phyloP scores from a whole-genome alignment of 2,113 vertebrate genomes.

The Phylloscopus whistleri region DNA sequence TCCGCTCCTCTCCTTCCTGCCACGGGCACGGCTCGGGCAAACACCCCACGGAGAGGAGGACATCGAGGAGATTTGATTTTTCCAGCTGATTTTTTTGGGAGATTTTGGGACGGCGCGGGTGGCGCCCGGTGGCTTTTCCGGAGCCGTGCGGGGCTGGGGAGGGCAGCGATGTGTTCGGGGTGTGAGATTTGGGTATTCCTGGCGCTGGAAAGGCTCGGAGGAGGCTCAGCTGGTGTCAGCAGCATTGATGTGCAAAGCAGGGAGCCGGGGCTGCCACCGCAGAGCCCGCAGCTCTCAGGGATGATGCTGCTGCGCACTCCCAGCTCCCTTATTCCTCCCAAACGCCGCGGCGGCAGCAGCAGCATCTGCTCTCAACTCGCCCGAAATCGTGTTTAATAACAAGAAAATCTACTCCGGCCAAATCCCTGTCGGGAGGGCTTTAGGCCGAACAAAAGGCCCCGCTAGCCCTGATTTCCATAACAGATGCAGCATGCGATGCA shows the following conservation, averaged over 20 bases:
- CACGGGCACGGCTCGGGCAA: not conserved
- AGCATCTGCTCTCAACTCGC: conserved; percentile 81
- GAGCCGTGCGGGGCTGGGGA: not conserved
- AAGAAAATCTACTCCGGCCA: conserved; percentile 75
- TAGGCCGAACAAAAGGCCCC: conserved; percentile 72
- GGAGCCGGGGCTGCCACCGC: conserved; percentile 38
- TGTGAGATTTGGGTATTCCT: no score
- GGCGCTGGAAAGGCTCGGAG: not conserved
- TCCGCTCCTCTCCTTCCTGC: rapidly evolving
- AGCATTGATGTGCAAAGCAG: conserved; percentile 79
- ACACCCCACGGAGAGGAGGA: no score
- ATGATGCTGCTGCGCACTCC: conserved; percentile 42
- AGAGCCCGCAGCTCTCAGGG: conserved; percentile 52
- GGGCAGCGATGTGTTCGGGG: not conserved
- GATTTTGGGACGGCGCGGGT: not conserved
- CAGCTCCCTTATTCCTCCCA: conserved; percentile 70
- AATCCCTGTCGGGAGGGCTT: conserved; percentile 75
- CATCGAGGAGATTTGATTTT: rapidly evolving
- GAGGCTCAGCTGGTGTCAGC: conserved; percentile 58
- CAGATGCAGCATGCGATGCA: conserved; percentile 81
- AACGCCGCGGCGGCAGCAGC: conserved; percentile 60
- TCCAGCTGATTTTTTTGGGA: no score
- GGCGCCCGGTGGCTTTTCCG: not conserved
- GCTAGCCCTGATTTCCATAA: conserved; percentile 80
- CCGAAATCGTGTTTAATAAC: conserved; percentile 82